Conservation (phyloP, 2,888 invertebrate species). For the Dynastes grantii region DNA sequence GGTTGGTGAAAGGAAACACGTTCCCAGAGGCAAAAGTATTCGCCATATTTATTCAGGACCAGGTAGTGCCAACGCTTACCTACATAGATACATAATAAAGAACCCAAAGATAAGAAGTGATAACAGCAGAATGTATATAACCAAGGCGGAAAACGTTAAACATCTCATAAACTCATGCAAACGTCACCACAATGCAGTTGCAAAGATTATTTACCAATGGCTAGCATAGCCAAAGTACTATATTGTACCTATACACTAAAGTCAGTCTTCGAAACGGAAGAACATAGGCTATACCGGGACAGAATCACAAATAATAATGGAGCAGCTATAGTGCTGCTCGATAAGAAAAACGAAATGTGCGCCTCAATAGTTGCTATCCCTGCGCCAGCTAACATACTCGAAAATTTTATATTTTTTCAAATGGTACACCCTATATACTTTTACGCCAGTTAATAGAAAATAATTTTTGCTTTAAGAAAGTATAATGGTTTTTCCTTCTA, state of each 20-base stretch:
- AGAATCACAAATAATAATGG: not conserved
- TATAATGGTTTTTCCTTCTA: too few species aligned
- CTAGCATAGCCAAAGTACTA: not conserved
- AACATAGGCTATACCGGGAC: not conserved
- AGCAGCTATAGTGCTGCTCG: not conserved
- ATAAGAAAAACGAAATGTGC: not conserved
- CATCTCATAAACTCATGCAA: slow-evolving; percentile 53
- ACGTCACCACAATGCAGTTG: not conserved
- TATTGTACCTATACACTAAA: not conserved
- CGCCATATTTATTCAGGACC: slow-evolving; percentile 35
- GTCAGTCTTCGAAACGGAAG: not conserved
- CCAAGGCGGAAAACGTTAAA: slow-evolving; percentile 49
- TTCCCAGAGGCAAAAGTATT: slow-evolving; percentile 54
- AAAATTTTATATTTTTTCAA: not conserved
- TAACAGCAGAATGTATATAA: slow-evolving; percentile 54
- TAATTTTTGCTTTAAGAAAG: too few species aligned
- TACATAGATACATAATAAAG: slow-evolving; percentile 51
- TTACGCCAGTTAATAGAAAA: too few species aligned
- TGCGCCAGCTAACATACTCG: not conserved
- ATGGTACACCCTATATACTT: too few species aligned
- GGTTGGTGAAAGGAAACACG: not conserved
- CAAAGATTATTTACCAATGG: not conserved
- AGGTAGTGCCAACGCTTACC: not conserved
- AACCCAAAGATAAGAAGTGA: slow-evolving; percentile 27
- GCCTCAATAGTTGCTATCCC: not conserved